These are phyloP conservation scores for Adelges cooleyi DNA, from an alignment of 1,140 invertebrate genomes.

Conservation along the genomic window DNA sequence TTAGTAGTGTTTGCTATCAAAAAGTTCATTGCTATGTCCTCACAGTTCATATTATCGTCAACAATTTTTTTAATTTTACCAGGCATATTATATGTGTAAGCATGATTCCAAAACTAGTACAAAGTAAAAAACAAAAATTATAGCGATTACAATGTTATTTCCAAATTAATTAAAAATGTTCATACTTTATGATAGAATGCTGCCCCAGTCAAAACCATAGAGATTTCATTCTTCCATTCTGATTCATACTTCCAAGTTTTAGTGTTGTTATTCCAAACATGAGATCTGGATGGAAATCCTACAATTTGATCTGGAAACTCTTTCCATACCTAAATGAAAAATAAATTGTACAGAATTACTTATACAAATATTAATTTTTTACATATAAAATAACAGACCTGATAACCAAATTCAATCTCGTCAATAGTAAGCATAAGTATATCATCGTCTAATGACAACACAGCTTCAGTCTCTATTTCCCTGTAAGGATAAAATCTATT, in stretches of 20 bases:
- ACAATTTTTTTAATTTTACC: constrained; percentile 70
- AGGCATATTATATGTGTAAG: constrained; percentile 74
- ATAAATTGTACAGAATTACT: constrained; percentile 15
- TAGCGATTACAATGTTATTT: no score
- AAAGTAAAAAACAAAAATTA: no score
- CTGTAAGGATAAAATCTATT: constrained; percentile 88
- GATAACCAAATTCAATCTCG: constrained; percentile 82
- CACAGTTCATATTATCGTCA: constrained; percentile 86
- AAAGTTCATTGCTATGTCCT: constrained; percentile 93
- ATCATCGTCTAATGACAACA: constrained; percentile 85
- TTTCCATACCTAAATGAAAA: constrained; percentile 64
- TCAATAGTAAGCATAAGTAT: constrained; percentile 88
- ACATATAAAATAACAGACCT: no score
- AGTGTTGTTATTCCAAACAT: constrained; percentile 78
- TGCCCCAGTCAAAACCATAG: constrained; percentile 86
- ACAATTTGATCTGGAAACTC: constrained; percentile 89
- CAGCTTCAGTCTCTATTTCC: constrained; percentile 86
- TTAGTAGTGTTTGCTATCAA: constrained; percentile 79
- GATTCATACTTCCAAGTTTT: constrained; percentile 80
- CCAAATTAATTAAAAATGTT: background rate
- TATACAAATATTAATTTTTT: no score
- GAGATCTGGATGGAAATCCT: constrained; percentile 77
- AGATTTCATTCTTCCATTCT: constrained; percentile 89
- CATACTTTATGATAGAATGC: constrained; percentile 80
- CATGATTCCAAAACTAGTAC: constrained; percentile 66